A percentile compares a stretch with the other conserved stretches of the same genome.
Evolutionary conservation across 2,113 vertebrate genomes (phyloP).

Genomic region (Pleuronectes platessa): DNA sequence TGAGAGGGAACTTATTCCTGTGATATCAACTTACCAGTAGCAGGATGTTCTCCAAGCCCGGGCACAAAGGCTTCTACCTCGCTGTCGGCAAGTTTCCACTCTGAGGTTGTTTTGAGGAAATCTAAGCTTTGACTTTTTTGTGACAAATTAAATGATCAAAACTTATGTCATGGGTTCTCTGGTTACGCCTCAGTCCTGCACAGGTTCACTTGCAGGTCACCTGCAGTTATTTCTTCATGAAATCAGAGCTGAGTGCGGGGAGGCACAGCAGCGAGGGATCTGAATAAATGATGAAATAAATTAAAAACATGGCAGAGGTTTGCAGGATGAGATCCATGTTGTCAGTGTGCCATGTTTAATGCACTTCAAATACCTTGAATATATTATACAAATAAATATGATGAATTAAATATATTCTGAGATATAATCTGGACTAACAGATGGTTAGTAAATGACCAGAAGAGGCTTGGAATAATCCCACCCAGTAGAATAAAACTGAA

Average conservation of each 20-base stretch:
- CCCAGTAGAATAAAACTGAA: no score
- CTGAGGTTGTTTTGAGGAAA: constrained; percentile 6
- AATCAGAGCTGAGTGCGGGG: not conserved
- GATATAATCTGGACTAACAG: no score
- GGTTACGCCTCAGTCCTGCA: not conserved
- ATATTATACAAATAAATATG: not conserved
- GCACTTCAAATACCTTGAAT: no score
- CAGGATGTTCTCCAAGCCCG: constrained; percentile 21
- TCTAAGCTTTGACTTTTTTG: not conserved
- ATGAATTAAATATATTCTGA: not conserved
- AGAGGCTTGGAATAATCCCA: no score
- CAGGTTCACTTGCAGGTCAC: not conserved
- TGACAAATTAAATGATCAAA: constrained; percentile 1
- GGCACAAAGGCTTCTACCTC: constrained; percentile 8
- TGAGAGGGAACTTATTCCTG: constrained; percentile 48
- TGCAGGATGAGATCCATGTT: not conserved
- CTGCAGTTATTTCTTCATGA: not conserved
- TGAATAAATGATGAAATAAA: not conserved
- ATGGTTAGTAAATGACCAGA: no score
- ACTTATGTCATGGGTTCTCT: not conserved
- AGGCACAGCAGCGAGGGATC: not conserved
- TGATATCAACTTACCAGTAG: constrained; percentile 38
- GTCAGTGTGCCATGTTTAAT: not conserved
- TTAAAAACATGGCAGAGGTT: not conserved
- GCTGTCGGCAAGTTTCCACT: not conserved